Evolutionary conservation across 2,797 vertebrate species (phyloP).

Genomic region (Rhinophrynus dorsalis): DNA sequence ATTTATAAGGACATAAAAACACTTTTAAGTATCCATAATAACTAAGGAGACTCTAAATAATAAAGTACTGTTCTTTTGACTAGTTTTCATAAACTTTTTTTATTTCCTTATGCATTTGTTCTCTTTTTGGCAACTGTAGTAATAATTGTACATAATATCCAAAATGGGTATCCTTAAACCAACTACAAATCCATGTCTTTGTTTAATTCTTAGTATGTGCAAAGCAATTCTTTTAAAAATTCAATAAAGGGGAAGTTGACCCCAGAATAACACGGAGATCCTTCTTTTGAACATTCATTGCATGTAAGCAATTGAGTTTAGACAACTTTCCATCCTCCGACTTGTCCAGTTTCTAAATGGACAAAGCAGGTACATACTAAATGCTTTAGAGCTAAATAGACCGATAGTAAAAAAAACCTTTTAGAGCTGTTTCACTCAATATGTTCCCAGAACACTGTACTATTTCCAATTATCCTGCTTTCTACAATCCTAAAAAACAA

Average conservation of each 20-base stretch:
- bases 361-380: constrained; percentile 58
- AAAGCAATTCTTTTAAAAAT: constrained; percentile 6
- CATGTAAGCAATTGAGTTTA: constrained; percentile 53
- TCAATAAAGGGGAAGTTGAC: neutral
- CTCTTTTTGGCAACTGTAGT: no score
- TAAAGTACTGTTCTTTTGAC: no score
- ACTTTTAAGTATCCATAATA: no score
- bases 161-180: neutral
- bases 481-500: constrained; percentile 65
- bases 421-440: constrained; percentile 63
- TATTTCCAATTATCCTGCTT: constrained; percentile 68
- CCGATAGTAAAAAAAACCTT: constrained; percentile 46
- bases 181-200: neutral
- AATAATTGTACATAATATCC: no score
- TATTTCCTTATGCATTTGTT: no score
- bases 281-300: constrained; percentile 58
- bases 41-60: no score
- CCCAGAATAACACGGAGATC: constrained; percentile 44
- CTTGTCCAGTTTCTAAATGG: constrained; percentile 57
- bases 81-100: no score
- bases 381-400: constrained; percentile 59
- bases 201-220: neutral
- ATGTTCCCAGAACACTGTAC: constrained; percentile 65
- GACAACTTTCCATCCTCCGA: constrained; percentile 50
- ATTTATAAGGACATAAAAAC: no score